Conservation (phyloP, 2,113 vertebrate species). For the Pluvianellus socialis region DNA sequence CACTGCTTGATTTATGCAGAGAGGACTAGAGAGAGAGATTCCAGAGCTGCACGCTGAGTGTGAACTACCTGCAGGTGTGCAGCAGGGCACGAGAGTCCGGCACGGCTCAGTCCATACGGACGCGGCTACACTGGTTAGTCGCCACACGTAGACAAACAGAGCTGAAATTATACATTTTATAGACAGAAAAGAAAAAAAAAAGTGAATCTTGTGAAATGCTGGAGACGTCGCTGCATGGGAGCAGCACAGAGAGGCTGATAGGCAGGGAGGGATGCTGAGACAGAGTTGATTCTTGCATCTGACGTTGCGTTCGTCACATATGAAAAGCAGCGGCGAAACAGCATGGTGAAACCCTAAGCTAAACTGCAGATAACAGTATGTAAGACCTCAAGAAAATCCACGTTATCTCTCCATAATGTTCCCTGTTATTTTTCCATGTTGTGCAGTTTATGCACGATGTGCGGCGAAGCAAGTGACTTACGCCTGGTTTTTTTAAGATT, state of each 20-base stretch:
- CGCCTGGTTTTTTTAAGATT: background rate
- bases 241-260: background rate
- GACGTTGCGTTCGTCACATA: fast-evolving
- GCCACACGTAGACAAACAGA: fast-evolving
- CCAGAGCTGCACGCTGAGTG: background rate
- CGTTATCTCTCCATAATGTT: background rate
- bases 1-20: constrained; percentile 73
- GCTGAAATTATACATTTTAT: background rate
- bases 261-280: background rate
- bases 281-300: background rate
- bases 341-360: background rate
- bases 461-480: background rate
- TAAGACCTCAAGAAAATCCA: background rate
- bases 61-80: background rate
- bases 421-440: background rate
- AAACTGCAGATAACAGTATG: background rate
- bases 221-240: background rate
- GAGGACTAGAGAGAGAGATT: background rate
- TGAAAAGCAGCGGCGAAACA: background rate
- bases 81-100: background rate
- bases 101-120: fast-evolving
- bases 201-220: background rate
- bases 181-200: too few relatives aligned
- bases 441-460: background rate
- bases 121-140: background rate